These are phyloP conservation scores for Abrostola triplasia DNA, from an alignment of 2,888 invertebrate genomes.

Conservation along the genomic window DNA sequence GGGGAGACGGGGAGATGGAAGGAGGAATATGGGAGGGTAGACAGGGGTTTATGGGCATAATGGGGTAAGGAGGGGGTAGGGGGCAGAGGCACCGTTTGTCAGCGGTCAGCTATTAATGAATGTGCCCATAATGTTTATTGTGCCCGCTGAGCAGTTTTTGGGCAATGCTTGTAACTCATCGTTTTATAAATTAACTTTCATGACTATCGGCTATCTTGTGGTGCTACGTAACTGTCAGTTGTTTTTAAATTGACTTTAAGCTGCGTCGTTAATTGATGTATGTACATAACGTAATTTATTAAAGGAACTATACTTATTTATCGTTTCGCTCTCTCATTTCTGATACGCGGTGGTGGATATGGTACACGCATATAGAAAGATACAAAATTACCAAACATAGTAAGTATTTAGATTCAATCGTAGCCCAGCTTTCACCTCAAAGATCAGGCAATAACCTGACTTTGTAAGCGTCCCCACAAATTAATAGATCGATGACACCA, in stretches of 20 bases:
- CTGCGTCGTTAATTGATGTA: slow-evolving; percentile 18
- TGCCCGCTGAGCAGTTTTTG: slow-evolving; percentile 82
- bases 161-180: slow-evolving; percentile 79
- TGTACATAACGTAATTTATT: too few relatives aligned
- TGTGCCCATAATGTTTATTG: slow-evolving; percentile 85
- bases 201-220: slow-evolving; percentile 53
- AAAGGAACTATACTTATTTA: too few relatives aligned
- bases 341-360: background rate
- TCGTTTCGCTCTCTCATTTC: slow-evolving; percentile 14
- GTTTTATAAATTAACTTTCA: slow-evolving; percentile 80
- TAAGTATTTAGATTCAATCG: too few relatives aligned
- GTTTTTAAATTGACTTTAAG: slow-evolving; percentile 43
- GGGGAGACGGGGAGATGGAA: slow-evolving; percentile 70
- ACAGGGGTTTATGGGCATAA: slow-evolving; percentile 71
- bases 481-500: slow-evolving; percentile 7
- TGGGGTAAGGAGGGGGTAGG: slow-evolving; percentile 71
- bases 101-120: slow-evolving; percentile 86
- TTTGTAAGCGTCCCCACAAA: background rate
- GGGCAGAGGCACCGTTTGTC: slow-evolving; percentile 82
- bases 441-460: background rate
- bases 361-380: too few relatives aligned
- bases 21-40: slow-evolving; percentile 65
- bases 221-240: slow-evolving; percentile 27
- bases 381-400: too few relatives aligned
- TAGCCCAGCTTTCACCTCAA: background rate